Evolutionary conservation across 2,888 invertebrate species (phyloP).

Genomic region (Rhagonycha lutea): DNA sequence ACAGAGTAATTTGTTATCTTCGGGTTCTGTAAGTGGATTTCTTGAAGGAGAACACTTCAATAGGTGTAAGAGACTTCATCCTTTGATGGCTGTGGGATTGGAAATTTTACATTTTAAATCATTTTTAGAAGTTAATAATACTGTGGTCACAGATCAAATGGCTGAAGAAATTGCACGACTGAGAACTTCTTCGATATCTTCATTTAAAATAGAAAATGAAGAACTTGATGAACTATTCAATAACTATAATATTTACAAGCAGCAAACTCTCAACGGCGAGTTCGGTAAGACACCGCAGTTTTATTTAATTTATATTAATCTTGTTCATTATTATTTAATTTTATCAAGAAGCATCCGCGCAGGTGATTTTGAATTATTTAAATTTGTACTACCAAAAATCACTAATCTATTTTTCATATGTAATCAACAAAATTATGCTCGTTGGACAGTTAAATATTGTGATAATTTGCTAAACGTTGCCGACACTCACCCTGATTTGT

Average conservation of each 20-base stretch:
- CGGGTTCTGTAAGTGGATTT: slow-evolving; percentile 39
- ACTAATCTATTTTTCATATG: slow-evolving; percentile 39
- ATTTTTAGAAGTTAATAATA: too few species aligned
- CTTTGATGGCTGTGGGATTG: slow-evolving; percentile 14
- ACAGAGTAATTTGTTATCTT: slow-evolving; percentile 35
- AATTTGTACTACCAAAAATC: slow-evolving; percentile 36
- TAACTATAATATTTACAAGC: background rate
- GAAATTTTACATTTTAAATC: background rate
- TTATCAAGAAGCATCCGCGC: slow-evolving; percentile 20
- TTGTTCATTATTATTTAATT: slow-evolving; percentile 11
- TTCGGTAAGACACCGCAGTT: slow-evolving; percentile 10
- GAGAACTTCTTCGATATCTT: too few species aligned
- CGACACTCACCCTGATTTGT: slow-evolving; percentile 42
- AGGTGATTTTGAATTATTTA: slow-evolving; percentile 31
- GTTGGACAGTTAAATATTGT: slow-evolving; percentile 38
- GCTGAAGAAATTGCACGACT: too few species aligned
- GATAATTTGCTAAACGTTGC: slow-evolving; percentile 43
- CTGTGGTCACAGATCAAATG: too few species aligned
- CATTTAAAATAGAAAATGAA: too few species aligned
- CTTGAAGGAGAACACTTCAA: slow-evolving; percentile 41
- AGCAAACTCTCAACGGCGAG: slow-evolving; percentile 4
- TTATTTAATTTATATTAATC: slow-evolving; percentile 4
- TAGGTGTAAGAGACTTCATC: slow-evolving; percentile 38
- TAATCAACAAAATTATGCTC: slow-evolving; percentile 45
- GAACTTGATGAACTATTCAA: background rate